Conservation (phyloP, 2,797 vertebrate species). For the Hypotaenidia philippensis region DNA sequence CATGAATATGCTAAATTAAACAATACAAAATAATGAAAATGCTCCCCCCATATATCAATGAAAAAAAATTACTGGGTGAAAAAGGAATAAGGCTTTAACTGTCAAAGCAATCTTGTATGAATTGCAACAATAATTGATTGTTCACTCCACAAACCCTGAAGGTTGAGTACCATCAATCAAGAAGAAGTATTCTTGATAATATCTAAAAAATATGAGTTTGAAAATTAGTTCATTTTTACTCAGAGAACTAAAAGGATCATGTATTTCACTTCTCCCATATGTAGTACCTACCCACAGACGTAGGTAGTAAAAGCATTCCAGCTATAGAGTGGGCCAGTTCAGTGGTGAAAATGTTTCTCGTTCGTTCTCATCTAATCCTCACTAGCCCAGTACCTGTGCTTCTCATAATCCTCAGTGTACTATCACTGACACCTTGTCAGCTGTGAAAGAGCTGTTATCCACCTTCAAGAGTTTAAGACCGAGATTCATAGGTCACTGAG, state of each 20-base stretch:
- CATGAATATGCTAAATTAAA: background rate
- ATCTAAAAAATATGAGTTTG: background rate
- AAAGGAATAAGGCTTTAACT: background rate
- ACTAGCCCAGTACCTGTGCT: background rate
- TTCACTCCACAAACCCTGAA: background rate
- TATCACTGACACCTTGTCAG: background rate
- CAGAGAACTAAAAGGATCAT: background rate
- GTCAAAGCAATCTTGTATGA: background rate
- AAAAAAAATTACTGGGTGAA: background rate
- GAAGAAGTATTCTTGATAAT: background rate
- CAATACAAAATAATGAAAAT: background rate
- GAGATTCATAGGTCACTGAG: background rate
- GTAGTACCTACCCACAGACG: rapidly evolving
- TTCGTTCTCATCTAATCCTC: background rate
- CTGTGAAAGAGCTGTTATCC: background rate
- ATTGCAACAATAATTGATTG: background rate
- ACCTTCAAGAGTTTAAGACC: background rate
- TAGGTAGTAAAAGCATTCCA: background rate
- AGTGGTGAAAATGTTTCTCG: background rate
- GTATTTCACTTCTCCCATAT: background rate
- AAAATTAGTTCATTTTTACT: background rate
- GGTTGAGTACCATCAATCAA: background rate
- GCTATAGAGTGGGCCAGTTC: background rate
- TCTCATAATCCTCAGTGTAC: background rate
- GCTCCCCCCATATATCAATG: background rate